Evolutionary conservation across 2,888 invertebrate genomes (phyloP).

Genomic region (Philonicus albiceps): DNA sequence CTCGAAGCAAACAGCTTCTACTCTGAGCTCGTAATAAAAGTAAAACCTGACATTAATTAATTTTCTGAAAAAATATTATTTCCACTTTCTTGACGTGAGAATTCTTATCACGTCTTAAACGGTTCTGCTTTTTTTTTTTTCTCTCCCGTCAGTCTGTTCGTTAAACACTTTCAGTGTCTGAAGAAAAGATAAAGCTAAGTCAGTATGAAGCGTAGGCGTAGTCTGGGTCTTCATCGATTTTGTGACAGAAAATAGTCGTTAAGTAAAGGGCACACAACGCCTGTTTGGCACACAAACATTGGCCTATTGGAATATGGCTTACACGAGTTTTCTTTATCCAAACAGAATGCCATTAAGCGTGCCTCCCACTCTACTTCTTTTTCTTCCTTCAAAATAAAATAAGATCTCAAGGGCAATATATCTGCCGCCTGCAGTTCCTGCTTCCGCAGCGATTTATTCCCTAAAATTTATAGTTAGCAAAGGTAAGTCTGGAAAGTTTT

Average conservation of each 20-base stretch:
- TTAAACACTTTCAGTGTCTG: background rate
- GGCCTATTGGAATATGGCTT: background rate
- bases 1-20: background rate
- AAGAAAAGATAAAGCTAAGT: background rate
- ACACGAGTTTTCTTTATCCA: background rate
- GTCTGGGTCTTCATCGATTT: background rate
- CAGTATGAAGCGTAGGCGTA: background rate
- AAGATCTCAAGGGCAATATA: background rate
- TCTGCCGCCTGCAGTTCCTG: background rate
- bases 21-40: background rate
- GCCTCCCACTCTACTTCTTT: background rate
- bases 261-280: background rate
- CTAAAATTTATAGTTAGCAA: background rate
- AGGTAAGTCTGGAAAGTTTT: background rate
- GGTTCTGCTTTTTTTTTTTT: background rate
- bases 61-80: background rate
- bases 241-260: background rate
- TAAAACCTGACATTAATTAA: background rate
- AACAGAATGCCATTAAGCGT: background rate
- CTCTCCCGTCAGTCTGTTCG: background rate
- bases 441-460: background rate
- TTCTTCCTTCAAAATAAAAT: background rate
- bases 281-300: background rate
- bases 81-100: background rate
- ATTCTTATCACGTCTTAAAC: background rate